phyloP scores from a whole-genome alignment of 2,888 invertebrate species.

The Slavum lentiscoides region DNA sequence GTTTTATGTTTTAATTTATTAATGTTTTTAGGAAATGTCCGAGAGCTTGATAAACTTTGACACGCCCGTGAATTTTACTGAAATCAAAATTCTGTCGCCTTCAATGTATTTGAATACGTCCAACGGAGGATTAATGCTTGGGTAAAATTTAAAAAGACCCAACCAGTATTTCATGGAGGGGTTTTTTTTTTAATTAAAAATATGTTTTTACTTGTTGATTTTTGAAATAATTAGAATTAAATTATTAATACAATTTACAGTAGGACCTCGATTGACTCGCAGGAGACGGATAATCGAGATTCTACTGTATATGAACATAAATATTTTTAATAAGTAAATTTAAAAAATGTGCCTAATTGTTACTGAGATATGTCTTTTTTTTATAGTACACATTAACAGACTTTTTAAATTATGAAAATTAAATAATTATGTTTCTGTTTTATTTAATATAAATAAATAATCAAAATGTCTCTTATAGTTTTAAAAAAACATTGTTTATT shows the following conservation, averaged over 20 bases:
- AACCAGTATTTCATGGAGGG: neutral
- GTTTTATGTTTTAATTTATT: neutral
- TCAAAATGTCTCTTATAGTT: too few species aligned
- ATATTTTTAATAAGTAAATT: too few species aligned
- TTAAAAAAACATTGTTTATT: too few species aligned
- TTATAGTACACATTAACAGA: too few species aligned
- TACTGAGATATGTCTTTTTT: too few species aligned
- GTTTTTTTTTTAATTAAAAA: too few species aligned
- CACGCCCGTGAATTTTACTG: constrained; percentile 19
- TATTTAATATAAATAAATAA: too few species aligned
- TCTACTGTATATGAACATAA: too few species aligned
- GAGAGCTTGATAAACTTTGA: constrained; percentile 9
- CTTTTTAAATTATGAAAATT: too few species aligned
- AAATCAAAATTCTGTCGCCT: constrained; percentile 35
- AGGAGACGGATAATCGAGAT: too few species aligned
- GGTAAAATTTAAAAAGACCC: constrained; percentile 12
- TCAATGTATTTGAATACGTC: neutral
- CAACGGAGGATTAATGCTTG: neutral
- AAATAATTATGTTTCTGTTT: too few species aligned
- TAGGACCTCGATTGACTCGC: neutral
- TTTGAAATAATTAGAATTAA: neutral
- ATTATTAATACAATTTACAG: neutral
- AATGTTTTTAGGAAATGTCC: constrained; percentile 1
- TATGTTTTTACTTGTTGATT: neutral
- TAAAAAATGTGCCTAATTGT: neutral